Base-by-base conservation (phyloP, 2,113 vertebrate genomes). In the Lophius piscatorius region DNA sequence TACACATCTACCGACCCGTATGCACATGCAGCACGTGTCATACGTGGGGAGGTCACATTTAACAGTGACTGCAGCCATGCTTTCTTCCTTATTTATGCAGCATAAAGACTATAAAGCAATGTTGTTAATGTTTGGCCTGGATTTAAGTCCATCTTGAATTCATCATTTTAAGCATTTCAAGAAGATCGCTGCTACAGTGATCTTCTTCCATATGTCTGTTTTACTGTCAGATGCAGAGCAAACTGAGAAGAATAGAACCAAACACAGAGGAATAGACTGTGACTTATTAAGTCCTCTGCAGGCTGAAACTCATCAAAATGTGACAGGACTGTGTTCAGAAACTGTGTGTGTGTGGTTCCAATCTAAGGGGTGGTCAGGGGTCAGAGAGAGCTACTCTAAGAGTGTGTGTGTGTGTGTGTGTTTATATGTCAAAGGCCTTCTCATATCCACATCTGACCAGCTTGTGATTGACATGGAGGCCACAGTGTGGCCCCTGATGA, bases 381-480 rank as follows among this genome's bases (percentile, higher is more conserved):
- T 52, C 58, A 57, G 20, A 40, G 54, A 9, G 34, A 40, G 45
- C 28, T 59, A 29, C 22, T 34, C 46, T 68, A 39, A n/a, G 21
- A 9, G 16, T 28, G 39, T 35, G 16, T 29, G 41, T 49, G 16
- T 24, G 41, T 49, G 9, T 22, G 47, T 70, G 76, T 49, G 16
- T 24, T 36, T 49, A 8, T 22, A 44, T 70, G 76, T 70, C 56
- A 80, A 20, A 68, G 55, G 65, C 61, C 49, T 18, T 54, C 16
- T 69, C 41, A 72, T 77, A 23, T 44, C 47, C 16, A 29, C 69
- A 39, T n/a, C 36, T 63, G 16, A 29, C 45, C 58, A 39, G 11
- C 35, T 54, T 33, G 44, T 74, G 74, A 74, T 48, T 87, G 81
- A 86, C 81, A 56, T 22, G 24, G 51, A 69, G 44, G 74, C 42